Evolutionary conservation across 1,140 invertebrate genomes (phyloP), one percentile per base, ranked within the genome.

Genomic region (Magallana ariakensis): DNA sequence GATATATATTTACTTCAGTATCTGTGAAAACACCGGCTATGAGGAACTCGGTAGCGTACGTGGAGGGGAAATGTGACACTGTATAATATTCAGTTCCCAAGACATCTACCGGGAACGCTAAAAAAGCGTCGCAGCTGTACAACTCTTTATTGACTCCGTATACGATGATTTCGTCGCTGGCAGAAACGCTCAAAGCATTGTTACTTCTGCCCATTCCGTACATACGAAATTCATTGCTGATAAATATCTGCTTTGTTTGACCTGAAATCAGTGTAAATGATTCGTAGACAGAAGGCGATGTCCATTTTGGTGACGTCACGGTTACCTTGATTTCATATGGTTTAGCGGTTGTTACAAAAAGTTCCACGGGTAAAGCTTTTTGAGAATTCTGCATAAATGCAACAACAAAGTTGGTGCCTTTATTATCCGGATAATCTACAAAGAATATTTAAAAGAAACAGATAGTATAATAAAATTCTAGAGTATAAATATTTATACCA

Each of bases 81-180:
- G 91, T 86, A 84, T 92, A 93, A 86, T 94, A 93, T 22, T 91
- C 89, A 7, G 54, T 88, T 10, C 92, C 91, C 5, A 93, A 80
- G 2, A 91, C 90, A 57, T 93, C 88, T 5, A 83, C 85, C 10
- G 93, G 93, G 10, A 93, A 83, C 1, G 90, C 92, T 19, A 93
- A 83, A 81, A 89, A 93, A 9, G 87, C 92, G 83, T 93, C 92
- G 2, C 83, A 90, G 0, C 91, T 88, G 33, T 87, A 89, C 4
- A 16, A 55, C 56, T 90, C 88, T 80, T 91, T 92, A 86, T 92
- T 92, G 11, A 90, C 88, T 10, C 89, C 87, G 56, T 90, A 92
- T 13, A 92, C 88, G 1, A 89, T 85, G 5, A 92, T 60, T 53
- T 91, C 89, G n/a, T 87, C 85, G 15, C 85, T 85, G n/a, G 92